Base-by-base conservation (phyloP, 2,888 invertebrate species). In the Octodonta nipae region DNA sequence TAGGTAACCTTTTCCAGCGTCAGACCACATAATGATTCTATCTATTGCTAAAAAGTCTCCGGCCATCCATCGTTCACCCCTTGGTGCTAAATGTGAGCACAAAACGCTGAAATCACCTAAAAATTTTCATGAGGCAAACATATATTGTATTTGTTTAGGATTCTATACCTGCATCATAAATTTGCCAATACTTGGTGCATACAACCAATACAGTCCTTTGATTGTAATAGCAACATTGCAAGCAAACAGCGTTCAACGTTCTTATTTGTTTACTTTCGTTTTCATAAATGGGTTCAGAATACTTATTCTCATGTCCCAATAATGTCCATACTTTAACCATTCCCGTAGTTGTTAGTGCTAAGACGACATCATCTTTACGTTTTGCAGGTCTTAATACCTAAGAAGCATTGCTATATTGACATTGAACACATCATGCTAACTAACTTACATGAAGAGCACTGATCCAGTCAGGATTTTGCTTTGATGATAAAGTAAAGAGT, bases 381-480 rank as follows among this genome's bases (percentile, higher is more conserved):
- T 77, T 76, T 17, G 74, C 74, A 3, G 79, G 79, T 15, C 78
- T 67, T 20, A 79, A 57, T 0, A 75, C 75, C 73, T 75, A 50
- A 49, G n/a, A n/a, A n/a, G n/a, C n/a, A n/a, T n/a, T n/a, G n/a
- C n/a, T 45, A 35, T 29, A 35, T 15, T 5, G 11, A n/a, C 5
- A 10, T 15, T 8, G 15, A n/a, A n/a, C n/a, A n/a, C n/a, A n/a
- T n/a, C n/a, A n/a, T n/a, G 10, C 7, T 32, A n/a, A 26, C 15
- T 15, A 25, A 61, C 68, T 66, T 50, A 96, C 85, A 64, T 92
- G 89, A 46, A 95, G 71, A 27, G 96, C 89, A 40, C 89, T 88
- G 51, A 98, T 91, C 96, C 98, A 98, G 55, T 98, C 96, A 0
- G 96, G 93, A 56, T 91, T 91, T 39, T 95, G 88, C 56, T 89